Percentiles rank a stretch among this genome's conserved stretches.
Evolutionary conservation across 2,888 invertebrate species (phyloP).

Genomic region (Monochamus alternatus): DNA sequence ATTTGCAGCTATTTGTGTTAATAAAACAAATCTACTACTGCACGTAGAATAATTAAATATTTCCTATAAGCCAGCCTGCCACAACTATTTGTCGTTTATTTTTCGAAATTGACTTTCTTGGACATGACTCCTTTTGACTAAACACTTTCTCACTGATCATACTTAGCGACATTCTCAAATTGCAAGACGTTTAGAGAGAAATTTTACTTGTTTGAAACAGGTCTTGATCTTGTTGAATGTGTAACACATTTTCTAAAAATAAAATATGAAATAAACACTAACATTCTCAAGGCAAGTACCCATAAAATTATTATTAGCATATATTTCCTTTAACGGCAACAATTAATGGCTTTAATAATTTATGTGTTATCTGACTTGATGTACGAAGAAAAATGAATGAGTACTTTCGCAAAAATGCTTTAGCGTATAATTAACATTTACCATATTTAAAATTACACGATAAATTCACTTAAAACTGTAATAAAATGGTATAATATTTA

Average conservation of each 20-base stretch:
- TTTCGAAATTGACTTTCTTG: too few relatives aligned
- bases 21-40: too few relatives aligned
- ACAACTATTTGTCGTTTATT: too few relatives aligned
- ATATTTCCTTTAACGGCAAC: slow-evolving; percentile 4
- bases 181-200: background rate
- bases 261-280: slow-evolving; percentile 5
- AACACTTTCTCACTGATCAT: too few relatives aligned
- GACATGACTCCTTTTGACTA: too few relatives aligned
- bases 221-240: background rate
- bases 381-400: slow-evolving; percentile 24
- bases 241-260: slow-evolving; percentile 5
- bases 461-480: slow-evolving; percentile 11
- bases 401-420: slow-evolving; percentile 5
- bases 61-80: too few relatives aligned
- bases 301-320: slow-evolving; percentile 23
- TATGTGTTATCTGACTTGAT: slow-evolving; percentile 18
- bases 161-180: too few relatives aligned
- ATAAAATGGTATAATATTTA: slow-evolving; percentile 23
- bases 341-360: slow-evolving; percentile 19
- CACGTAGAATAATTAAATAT: too few relatives aligned
- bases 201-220: background rate
- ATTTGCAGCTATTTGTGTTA: too few relatives aligned
- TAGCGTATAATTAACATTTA: slow-evolving; percentile 11
- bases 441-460: slow-evolving; percentile 11
- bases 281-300: slow-evolving; percentile 18